Conservation (phyloP, 2,113 vertebrate genomes). For the Hassar affinis region DNA sequence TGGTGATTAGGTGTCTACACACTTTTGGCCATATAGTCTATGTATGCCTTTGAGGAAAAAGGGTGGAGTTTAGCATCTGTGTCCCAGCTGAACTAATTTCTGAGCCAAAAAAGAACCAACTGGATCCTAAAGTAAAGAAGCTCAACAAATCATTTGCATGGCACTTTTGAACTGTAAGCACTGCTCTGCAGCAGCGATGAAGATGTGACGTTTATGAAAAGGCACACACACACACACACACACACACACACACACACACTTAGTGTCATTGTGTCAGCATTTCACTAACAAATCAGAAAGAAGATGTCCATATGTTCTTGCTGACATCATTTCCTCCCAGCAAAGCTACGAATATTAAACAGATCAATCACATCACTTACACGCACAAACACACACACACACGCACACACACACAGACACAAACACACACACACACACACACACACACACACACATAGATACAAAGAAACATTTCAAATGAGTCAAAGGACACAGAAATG, state of each 20-base stretch:
- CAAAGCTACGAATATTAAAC: not conserved
- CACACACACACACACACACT: slow-evolving; percentile 7
- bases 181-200: not conserved
- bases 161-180: not conserved
- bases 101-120: not conserved
- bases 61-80: not conserved
- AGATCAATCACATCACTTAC: not conserved
- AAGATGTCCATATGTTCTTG: not conserved
- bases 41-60: not conserved
- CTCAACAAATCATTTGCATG: not conserved
- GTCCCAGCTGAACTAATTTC: not conserved
- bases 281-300: slow-evolving; percentile 8
- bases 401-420: too few relatives aligned
- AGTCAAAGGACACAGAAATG: not conserved
- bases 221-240: not conserved
- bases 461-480: not conserved
- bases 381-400: not conserved
- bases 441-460: too few relatives aligned
- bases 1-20: not conserved
- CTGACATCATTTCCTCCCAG: slow-evolving; percentile 1
- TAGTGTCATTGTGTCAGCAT: not conserved
- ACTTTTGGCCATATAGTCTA: not conserved
- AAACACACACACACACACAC: too few relatives aligned
- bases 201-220: not conserved
- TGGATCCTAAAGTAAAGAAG: not conserved